Conservation (phyloP, 2,888 invertebrate species). For the Ochropacha duplaris region DNA sequence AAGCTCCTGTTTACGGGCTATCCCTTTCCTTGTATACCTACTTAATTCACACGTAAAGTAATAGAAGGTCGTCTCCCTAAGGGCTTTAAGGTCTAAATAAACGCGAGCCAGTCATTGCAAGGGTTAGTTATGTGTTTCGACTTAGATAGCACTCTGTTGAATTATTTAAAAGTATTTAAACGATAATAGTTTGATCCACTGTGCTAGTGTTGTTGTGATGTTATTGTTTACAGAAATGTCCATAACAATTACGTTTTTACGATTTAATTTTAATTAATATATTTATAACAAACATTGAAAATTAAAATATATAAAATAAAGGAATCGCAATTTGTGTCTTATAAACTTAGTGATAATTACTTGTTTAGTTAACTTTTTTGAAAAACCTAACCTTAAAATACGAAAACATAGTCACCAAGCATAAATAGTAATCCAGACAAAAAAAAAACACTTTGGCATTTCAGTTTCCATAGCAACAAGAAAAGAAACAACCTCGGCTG, state of each 20-base stretch:
- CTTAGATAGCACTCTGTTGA: constrained; percentile 9
- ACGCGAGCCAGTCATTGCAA: constrained; percentile 8
- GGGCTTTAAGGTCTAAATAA: background rate
- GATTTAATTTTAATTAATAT: too few relatives aligned
- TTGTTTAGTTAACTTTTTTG: too few relatives aligned
- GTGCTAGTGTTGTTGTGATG: background rate
- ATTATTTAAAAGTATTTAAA: constrained; percentile 9
- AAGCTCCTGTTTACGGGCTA: background rate
- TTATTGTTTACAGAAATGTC: too few relatives aligned
- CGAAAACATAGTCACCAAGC: too few relatives aligned
- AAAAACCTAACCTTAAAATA: too few relatives aligned
- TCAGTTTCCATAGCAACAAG: background rate
- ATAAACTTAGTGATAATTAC: too few relatives aligned
- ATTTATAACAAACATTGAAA: too few relatives aligned
- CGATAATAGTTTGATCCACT: background rate
- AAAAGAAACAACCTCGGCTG: background rate
- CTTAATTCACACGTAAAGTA: background rate
- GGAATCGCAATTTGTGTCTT: too few relatives aligned
- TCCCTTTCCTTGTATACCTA: too few relatives aligned
- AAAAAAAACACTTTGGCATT: background rate
- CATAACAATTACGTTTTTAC: too few relatives aligned
- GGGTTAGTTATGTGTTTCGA: constrained; percentile 3
- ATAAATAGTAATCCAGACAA: too few relatives aligned
- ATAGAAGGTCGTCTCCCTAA: background rate
- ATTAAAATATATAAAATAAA: too few relatives aligned